Percentiles rank a stretch among this genome's conserved stretches.
These are phyloP conservation scores for Neosilurus mollespiculum DNA, from an alignment of 2,797 vertebrate genomes.

Conservation along the genomic window DNA sequence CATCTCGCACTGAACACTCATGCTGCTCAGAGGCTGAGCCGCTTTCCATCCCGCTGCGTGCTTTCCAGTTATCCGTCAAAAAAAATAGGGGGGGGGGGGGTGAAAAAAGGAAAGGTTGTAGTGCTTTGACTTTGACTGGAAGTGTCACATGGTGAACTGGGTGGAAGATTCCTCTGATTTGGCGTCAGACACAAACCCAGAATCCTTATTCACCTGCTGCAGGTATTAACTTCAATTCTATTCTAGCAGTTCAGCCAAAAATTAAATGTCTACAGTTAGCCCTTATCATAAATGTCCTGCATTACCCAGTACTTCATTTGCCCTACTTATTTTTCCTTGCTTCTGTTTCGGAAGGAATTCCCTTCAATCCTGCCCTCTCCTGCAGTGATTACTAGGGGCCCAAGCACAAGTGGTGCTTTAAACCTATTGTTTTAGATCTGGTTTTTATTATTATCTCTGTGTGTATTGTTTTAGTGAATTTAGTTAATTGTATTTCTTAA, in stretches of 20 bases:
- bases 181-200: not conserved
- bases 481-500: not conserved
- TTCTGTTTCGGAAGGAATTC: not conserved
- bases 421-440: not conserved
- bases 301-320: not conserved
- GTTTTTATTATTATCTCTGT: not conserved
- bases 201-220: constrained; percentile 3
- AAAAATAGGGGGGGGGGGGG: not conserved
- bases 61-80: constrained; percentile 34
- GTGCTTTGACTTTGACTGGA: not conserved
- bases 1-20: constrained; percentile 52
- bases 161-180: not conserved
- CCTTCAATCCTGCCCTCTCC: not conserved
- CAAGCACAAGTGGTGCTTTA: not conserved
- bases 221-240: not conserved
- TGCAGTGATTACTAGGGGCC: not conserved
- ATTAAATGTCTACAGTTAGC: not conserved
- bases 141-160: not conserved
- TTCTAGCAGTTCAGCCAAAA: not conserved
- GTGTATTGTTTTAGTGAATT: not conserved
- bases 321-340: not conserved
- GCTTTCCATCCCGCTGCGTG: constrained; percentile 41
- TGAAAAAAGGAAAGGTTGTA: constrained; percentile 6
- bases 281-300: not conserved
- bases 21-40: constrained; percentile 37